These are phyloP conservation scores for Euproctis similis DNA, from an alignment of 2,888 invertebrate species.

Conservation along the genomic window DNA sequence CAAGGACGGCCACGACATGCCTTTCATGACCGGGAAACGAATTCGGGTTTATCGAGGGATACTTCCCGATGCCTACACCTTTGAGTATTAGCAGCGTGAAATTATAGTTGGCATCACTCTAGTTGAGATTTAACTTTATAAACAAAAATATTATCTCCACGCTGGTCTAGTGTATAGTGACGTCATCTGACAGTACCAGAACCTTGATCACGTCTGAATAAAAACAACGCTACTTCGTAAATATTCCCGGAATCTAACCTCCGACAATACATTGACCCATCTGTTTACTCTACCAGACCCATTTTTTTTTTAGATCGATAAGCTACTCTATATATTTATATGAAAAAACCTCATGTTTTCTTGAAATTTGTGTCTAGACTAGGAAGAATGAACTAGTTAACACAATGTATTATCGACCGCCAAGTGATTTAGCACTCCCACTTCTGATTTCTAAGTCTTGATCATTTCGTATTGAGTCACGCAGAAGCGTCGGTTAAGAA, in stretches of 20 bases:
- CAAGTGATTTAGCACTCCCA: too few species aligned
- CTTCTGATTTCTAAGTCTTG: too few species aligned
- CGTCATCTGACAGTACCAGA: constrained; percentile 13
- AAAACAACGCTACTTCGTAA: constrained; percentile 24
- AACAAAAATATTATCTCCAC: neutral
- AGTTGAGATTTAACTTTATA: too few species aligned
- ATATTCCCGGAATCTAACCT: constrained; percentile 39
- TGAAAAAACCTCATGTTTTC: constrained; percentile 6
- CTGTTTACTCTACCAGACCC: constrained; percentile 47
- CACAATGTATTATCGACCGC: too few species aligned
- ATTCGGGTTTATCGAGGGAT: too few species aligned
- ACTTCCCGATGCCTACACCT: too few species aligned
- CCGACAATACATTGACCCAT: constrained; percentile 53
- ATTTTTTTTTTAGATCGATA: constrained; percentile 21
- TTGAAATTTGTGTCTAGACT: constrained; percentile 19
- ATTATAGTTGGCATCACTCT: too few species aligned
- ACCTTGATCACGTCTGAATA: constrained; percentile 22
- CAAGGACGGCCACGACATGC: too few species aligned
- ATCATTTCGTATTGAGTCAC: too few species aligned
- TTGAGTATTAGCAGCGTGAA: too few species aligned
- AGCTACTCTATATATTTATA: constrained; percentile 13
- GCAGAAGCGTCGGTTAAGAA: too few species aligned
- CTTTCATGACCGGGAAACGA: too few species aligned
- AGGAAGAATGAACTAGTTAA: constrained; percentile 16
- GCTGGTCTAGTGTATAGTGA: constrained; percentile 2